phyloP scores from a whole-genome alignment of 2,113 vertebrate genomes.

The Laticauda colubrina region DNA sequence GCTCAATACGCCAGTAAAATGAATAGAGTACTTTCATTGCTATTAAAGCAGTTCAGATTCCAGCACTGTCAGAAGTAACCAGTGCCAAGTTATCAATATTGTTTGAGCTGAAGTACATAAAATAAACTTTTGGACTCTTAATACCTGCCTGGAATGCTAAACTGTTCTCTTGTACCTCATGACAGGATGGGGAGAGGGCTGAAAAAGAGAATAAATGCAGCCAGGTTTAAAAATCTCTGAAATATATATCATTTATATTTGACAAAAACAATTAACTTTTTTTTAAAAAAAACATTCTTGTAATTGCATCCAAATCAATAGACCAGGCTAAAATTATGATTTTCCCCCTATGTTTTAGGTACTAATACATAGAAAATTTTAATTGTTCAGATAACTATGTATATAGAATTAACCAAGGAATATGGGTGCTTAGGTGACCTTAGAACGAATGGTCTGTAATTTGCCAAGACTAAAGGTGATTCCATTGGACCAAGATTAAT shows the following conservation, averaged over 20 bases:
- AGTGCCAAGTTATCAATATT: slow-evolving; percentile 10
- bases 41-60: background rate
- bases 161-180: background rate
- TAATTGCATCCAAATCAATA: background rate
- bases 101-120: background rate
- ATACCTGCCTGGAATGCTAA: background rate
- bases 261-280: background rate
- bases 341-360: background rate
- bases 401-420: background rate
- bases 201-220: background rate
- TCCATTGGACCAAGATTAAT: slow-evolving; percentile 8
- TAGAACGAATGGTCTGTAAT: background rate
- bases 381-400: background rate
- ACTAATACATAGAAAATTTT: background rate
- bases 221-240: background rate
- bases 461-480: background rate
- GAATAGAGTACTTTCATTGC: background rate
- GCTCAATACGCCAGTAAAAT: background rate
- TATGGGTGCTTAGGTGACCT: too few species aligned
- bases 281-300: background rate
- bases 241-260: background rate
- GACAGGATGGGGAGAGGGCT: background rate
- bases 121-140: slow-evolving; percentile 7
- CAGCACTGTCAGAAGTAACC: background rate
- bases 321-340: background rate